Percentiles rank a stretch among this genome's conserved stretches.
Evolutionary conservation across 2,888 invertebrate species (phyloP).

Genomic region (Epicampocera succincta): DNA sequence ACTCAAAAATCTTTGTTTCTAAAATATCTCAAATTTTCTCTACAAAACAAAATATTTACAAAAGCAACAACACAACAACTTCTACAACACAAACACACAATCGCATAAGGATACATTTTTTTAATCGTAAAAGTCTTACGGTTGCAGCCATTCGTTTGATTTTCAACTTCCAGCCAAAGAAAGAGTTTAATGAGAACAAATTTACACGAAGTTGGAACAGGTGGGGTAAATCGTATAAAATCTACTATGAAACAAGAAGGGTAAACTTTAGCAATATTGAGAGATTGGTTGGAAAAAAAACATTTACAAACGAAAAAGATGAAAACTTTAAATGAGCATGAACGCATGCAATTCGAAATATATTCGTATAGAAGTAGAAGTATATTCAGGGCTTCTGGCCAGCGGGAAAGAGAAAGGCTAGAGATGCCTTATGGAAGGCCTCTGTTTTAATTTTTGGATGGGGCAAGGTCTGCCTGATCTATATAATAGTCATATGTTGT

Average conservation of each 20-base stretch:
- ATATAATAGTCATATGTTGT: too few species aligned
- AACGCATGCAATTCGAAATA: slow-evolving; percentile 70
- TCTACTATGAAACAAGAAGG: slow-evolving; percentile 9
- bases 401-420: too few species aligned
- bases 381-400: neutral
- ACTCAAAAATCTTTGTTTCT: slow-evolving; percentile 40
- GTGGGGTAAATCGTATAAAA: neutral
- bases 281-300: slow-evolving; percentile 50
- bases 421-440: too few species aligned
- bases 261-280: slow-evolving; percentile 46
- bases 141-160: slow-evolving; percentile 68
- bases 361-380: neutral
- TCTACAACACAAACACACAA: slow-evolving; percentile 4
- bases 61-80: slow-evolving; percentile 19
- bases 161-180: slow-evolving; percentile 50
- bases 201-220: neutral
- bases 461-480: too few species aligned
- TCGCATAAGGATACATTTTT: slow-evolving; percentile 40
- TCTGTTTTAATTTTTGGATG: too few species aligned
- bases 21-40: neutral
- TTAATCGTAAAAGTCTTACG: slow-evolving; percentile 54
- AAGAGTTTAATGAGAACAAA: slow-evolving; percentile 69
- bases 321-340: slow-evolving; percentile 61
- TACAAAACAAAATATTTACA: slow-evolving; percentile 12
- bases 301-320: slow-evolving; percentile 51